Evolutionary conservation across 2,797 vertebrate genomes (phyloP).

Genomic region (Tenualosa ilisha): DNA sequence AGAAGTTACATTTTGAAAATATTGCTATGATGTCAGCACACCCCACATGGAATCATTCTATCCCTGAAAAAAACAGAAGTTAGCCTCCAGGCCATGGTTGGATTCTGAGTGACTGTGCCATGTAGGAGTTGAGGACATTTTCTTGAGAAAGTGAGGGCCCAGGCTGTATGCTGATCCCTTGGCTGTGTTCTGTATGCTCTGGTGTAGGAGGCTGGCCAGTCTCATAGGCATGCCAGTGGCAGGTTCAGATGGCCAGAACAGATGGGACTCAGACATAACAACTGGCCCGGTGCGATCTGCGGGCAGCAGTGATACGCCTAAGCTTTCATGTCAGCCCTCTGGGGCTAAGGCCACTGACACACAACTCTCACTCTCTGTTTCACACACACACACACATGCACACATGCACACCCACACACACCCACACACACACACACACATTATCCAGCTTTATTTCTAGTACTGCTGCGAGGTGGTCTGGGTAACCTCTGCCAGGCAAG

Average conservation of each 20-base stretch:
- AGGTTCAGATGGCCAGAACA: slow-evolving; percentile 39
- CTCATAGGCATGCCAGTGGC: slow-evolving; percentile 28
- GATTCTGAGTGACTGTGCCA: neutral
- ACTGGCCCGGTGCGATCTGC: slow-evolving; percentile 28
- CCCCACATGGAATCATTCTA: neutral
- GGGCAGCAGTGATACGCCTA: slow-evolving; percentile 18
- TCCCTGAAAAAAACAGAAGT: neutral
- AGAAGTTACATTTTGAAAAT: neutral
- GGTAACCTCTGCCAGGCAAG: neutral
- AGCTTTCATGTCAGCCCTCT: slow-evolving; percentile 1
- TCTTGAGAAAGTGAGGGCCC: neutral
- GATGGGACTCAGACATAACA: slow-evolving; percentile 57
- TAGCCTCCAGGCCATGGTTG: neutral
- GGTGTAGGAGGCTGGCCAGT: slow-evolving; percentile 28
- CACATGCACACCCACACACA: too few species aligned
- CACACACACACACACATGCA: neutral
- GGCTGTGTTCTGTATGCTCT: neutral
- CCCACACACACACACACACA: too few species aligned
- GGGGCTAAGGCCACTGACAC: neutral
- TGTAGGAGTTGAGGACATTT: neutral
- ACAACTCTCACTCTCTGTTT: neutral
- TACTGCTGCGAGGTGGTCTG: neutral
- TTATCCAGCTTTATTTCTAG: neutral
- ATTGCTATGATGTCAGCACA: neutral
- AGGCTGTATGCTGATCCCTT: neutral